These are phyloP conservation scores for Radopholus similis DNA, from an alignment of 1,140 invertebrate species.

Conservation along the genomic window DNA sequence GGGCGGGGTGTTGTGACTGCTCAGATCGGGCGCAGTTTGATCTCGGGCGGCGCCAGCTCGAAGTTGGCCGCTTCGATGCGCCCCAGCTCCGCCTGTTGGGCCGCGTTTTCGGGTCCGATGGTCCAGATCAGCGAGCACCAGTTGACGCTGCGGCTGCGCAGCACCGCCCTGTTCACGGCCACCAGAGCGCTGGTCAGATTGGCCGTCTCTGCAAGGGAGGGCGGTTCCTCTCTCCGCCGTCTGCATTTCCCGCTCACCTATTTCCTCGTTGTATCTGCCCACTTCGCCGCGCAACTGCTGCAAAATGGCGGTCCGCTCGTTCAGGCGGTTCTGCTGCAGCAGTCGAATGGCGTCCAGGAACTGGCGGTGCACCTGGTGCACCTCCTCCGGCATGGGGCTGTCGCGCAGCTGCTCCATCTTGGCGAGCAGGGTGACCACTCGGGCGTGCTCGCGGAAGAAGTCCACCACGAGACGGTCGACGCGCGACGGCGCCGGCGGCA, in stretches of 20 bases:
- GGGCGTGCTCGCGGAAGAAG: slow-evolving; percentile 74
- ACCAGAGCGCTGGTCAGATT: slow-evolving; percentile 43
- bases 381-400: slow-evolving; percentile 27
- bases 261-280: slow-evolving; percentile 52
- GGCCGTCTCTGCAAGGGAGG: slow-evolving; percentile 46
- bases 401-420: slow-evolving; percentile 58
- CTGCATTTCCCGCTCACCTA: slow-evolving; percentile 39
- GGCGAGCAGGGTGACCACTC: slow-evolving; percentile 62
- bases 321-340: slow-evolving; percentile 51
- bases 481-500: slow-evolving; percentile 75
- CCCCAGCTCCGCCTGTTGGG: slow-evolving; percentile 44
- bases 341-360: slow-evolving; percentile 51
- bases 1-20: too few relatives aligned
- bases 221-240: not conserved
- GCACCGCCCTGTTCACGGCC: slow-evolving; percentile 42
- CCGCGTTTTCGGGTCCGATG: slow-evolving; percentile 35
- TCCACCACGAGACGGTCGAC: slow-evolving; percentile 79
- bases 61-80: slow-evolving; percentile 39
- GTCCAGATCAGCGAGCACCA: slow-evolving; percentile 58
- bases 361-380: slow-evolving; percentile 45
- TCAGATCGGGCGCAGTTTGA: slow-evolving; percentile 43
- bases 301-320: slow-evolving; percentile 49
- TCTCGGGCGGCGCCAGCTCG: slow-evolving; percentile 55
- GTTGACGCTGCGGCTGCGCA: slow-evolving; percentile 52
- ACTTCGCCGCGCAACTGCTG: slow-evolving; percentile 54